Base-by-base conservation (phyloP, 2,113 vertebrate species). In the Setophaga petechia region DNA sequence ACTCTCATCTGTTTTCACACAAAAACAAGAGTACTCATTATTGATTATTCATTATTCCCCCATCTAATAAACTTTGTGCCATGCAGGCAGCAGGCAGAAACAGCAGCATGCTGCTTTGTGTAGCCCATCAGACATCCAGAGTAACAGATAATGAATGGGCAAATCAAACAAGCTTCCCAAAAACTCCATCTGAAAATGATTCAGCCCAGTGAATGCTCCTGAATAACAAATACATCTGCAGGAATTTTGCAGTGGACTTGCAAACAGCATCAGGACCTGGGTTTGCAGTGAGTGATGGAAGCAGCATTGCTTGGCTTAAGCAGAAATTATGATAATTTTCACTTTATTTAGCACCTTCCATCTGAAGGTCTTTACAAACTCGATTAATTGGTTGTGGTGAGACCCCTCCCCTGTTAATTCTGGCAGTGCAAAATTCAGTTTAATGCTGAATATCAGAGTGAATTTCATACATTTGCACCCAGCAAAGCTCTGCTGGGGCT, bases 41-140 rank as follows among this genome's bases (percentile, higher is more conserved):
- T n/a, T 83, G 94, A 80, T 86, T 96, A 88, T 88, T 96, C 88
- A 93, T 96, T 96, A 94, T 93, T 88, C 76, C 85, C 52, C 75
- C 52, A 15, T 19, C 79, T 90, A 80, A 90, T 92, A 89, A 96
- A 92, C 75, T 94, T 96, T 75, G 31, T 90, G 88, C 93, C 69
- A 39, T 61, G 71, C 93, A 87, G 84, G 75, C 90, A 90, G 79
- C 1, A 1, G 89, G 86, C 2, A 3, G 92, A 31, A 91, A 47
- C 68, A 81, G 72, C 90, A 71, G 11, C 68, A 22, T 2, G 20
- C 85, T 95, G 92, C 94, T 94, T 77, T 54, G 69, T 90, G 88
- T 12, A 54, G 83, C 90, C 65, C 82, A 5, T 67, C 92, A 25
- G 35, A 12, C 79, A 68, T 44, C 82, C 54, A 0, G 76, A 75